A percentile compares a stretch with the other conserved stretches of the same genome.
Evolutionary conservation across 2,888 invertebrate species (phyloP).

Genomic region (Chymomyza fuscimana): DNA sequence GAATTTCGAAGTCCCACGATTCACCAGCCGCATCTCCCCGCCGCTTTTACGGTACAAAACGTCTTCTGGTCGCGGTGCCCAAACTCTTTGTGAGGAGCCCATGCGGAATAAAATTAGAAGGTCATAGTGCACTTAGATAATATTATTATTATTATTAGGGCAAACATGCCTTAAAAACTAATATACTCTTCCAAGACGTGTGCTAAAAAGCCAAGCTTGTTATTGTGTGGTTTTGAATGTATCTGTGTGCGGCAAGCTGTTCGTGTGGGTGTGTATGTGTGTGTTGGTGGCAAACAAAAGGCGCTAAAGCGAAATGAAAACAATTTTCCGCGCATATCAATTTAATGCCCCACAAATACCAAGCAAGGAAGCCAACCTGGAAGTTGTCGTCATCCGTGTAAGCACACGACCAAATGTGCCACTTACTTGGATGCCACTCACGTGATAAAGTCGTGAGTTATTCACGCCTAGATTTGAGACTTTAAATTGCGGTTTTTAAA

Average conservation of each 20-base stretch:
- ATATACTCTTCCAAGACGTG: neutral
- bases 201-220: conserved; percentile 17
- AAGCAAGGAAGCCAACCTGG: neutral
- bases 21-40: too few species aligned
- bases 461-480: conserved; percentile 31
- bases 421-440: conserved; percentile 9
- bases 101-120: too few species aligned
- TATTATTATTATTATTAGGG: too few species aligned
- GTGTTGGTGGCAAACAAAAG: conserved; percentile 36
- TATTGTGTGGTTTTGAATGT: too few species aligned
- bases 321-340: conserved; percentile 59
- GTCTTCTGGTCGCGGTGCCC: too few species aligned
- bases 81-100: too few species aligned
- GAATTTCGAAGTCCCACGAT: too few species aligned
- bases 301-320: conserved; percentile 43
- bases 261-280: neutral
- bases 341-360: conserved; percentile 44
- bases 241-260: neutral
- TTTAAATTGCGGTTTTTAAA: conserved; percentile 52
- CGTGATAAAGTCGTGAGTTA: conserved; percentile 46
- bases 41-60: too few species aligned
- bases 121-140: too few species aligned
- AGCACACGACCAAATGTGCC: neutral
- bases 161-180: neutral
- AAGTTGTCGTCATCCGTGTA: neutral